A percentile compares a stretch with the other conserved stretches of the same genome.
phyloP scores from a whole-genome alignment of 1,140 invertebrate genomes.

The Drosophila eugracilis region DNA sequence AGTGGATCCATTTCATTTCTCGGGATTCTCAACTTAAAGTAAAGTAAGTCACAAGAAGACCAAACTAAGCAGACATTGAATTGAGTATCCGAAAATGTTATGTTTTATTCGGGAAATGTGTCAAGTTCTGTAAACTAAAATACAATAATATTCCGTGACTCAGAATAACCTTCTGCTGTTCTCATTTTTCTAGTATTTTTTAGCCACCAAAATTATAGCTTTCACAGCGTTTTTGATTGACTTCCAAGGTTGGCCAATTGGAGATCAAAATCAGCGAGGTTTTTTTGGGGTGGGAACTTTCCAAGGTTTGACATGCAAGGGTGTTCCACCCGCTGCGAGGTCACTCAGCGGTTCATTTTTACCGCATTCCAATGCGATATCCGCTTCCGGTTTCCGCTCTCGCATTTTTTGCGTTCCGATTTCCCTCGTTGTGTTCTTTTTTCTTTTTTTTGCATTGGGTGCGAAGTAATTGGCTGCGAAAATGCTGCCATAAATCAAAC shows the following conservation, averaged over 20 bases:
- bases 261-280: neutral
- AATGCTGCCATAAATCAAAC: conserved; percentile 81
- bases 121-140: too few relatives aligned
- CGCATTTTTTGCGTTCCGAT: conserved; percentile 21
- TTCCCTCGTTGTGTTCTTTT: neutral
- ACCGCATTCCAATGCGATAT: conserved; percentile 51
- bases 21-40: neutral
- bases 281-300: neutral
- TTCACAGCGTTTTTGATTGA: neutral
- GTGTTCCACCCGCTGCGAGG: neutral
- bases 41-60: neutral
- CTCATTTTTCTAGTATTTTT: too few relatives aligned
- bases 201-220: neutral
- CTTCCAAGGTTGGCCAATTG: conserved; percentile 1
- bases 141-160: too few relatives aligned
- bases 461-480: conserved; percentile 80
- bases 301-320: neutral
- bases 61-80: too few relatives aligned
- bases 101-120: too few relatives aligned
- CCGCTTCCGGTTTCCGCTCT: conserved; percentile 55
- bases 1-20: conserved; percentile 16
- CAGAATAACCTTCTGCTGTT: too few relatives aligned
- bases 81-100: too few relatives aligned
- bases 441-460: conserved; percentile 28
- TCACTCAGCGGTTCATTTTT: conserved; percentile 9